These are phyloP conservation scores for Carduelis carduelis DNA, from an alignment of 2,797 vertebrate genomes.

Conservation along the genomic window DNA sequence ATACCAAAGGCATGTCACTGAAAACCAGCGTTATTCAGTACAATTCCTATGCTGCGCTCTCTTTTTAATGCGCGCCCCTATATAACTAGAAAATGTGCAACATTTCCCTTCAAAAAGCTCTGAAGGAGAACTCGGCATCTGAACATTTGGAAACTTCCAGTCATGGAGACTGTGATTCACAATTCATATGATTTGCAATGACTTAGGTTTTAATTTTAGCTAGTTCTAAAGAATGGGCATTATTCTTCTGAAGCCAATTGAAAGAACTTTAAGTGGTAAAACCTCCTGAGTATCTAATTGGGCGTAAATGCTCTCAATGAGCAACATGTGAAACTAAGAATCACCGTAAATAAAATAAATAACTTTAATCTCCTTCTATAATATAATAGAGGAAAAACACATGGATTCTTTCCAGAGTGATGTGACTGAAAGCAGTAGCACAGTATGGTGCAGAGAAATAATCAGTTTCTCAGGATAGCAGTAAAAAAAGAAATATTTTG, in stretches of 20 bases:
- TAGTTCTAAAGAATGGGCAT: neutral
- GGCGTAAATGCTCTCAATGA: neutral
- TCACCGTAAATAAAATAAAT: neutral
- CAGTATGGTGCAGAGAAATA: neutral
- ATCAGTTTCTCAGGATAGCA: neutral
- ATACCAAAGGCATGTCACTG: neutral
- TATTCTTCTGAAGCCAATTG: neutral
- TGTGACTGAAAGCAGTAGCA: neutral
- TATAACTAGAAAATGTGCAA: neutral
- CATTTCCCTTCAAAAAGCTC: neutral
- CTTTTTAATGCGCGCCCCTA: neutral
- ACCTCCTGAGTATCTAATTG: neutral
- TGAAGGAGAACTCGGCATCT: neutral
- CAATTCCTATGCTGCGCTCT: neutral
- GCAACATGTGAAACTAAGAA: neutral
- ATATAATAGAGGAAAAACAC: neutral
- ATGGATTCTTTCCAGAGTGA: neutral
- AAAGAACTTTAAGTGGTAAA: neutral
- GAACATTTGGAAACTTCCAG: neutral
- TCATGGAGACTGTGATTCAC: neutral
- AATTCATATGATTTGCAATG: neutral
- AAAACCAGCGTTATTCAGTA: neutral
- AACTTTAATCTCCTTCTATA: neutral
- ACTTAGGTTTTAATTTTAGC: slow-evolving; percentile 9
- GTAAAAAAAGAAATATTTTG: slow-evolving; percentile 11